Base-by-base conservation (phyloP, 2,888 invertebrate species). In the Allolobophora icterica region DNA sequence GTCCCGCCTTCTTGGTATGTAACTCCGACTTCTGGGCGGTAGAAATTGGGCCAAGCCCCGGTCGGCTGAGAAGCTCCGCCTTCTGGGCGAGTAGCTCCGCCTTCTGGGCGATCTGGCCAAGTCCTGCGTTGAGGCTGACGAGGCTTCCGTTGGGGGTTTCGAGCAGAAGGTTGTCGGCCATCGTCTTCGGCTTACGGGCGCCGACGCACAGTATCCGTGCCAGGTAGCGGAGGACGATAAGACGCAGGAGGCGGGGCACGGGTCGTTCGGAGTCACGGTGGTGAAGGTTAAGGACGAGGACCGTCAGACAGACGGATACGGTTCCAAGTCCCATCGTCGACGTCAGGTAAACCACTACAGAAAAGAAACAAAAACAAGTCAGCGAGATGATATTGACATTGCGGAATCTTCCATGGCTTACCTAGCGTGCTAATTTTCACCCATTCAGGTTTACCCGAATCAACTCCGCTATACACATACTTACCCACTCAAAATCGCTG, bases 271-370 rank as follows among this genome's bases (percentile, higher is more conserved):
- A 35, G 90, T 92, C 92, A 21, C 92, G 91, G 91, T 93, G 93
- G 90, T 93, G 93, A n/a, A 93, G 91, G 90, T 93, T 93, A 30
- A 93, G 92, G n/a, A 93, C 92, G 33, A 93, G 90, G 21, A 93
- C 93, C 4, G 93, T 93, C 83, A 93, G 90, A 35, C 93, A 93
- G 11, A 93, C 93, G 40, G 92, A 93, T 8, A 92, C 92, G 15
- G 93, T 93, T 21, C 93, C 93, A 90, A 93, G 91, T 17, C 91
- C 92, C 93, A 93, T 93, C 24, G 92, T 93, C 83, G 92, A 92
- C 30, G 93, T 93, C 87, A 93, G 92, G 91, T 93, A 93, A 42
- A 92, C 90, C 38, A 93, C 93, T 87, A 19, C 87, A 11, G 38
- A 0, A 38, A 52, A 4, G 6, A 52, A 52, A 52, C 6, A 6